Percentiles rank a stretch among this genome's conserved stretches.
phyloP scores from a whole-genome alignment of 2,113 vertebrate species.

The Myrmecophaga tridactyla region DNA sequence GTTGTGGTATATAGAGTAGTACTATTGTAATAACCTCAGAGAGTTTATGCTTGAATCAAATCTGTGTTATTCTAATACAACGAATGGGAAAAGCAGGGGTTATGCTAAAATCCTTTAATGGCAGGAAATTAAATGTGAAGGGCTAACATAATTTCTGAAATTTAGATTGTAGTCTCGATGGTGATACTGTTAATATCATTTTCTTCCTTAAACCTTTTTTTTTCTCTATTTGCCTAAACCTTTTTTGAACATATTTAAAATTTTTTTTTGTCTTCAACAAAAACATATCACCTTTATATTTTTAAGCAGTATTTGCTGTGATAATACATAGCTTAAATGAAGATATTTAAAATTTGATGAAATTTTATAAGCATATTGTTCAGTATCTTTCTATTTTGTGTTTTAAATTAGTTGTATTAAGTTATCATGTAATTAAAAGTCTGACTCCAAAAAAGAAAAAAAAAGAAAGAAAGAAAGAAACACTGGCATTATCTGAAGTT shows the following conservation, averaged over 20 bases:
- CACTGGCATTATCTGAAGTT: neutral
- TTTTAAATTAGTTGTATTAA: slow-evolving; percentile 31
- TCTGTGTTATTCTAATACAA: slow-evolving; percentile 22
- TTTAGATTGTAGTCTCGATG: neutral
- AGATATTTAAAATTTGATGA: slow-evolving; percentile 54
- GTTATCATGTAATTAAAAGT: slow-evolving; percentile 53
- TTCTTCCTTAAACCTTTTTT: slow-evolving; percentile 45
- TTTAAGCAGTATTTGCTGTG: slow-evolving; percentile 20
- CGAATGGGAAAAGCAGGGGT: neutral
- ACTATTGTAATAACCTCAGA: slow-evolving; percentile 44
- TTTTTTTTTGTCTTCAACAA: slow-evolving; percentile 39
- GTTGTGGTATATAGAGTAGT: neutral
- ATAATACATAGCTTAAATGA: slow-evolving; percentile 10
- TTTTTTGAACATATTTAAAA: slow-evolving; percentile 49
- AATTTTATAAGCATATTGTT: slow-evolving; percentile 18
- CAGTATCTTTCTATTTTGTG: slow-evolving; percentile 45
- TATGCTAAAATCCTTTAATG: slow-evolving; percentile 37
- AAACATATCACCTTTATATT: slow-evolving; percentile 33
- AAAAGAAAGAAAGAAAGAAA: too few relatives aligned
- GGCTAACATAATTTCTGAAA: slow-evolving; percentile 18
- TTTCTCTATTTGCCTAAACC: too few relatives aligned
- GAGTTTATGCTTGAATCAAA: slow-evolving; percentile 2
- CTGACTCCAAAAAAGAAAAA: too few relatives aligned
- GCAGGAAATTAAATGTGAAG: slow-evolving; percentile 14
- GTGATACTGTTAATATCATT: neutral